Evolutionary conservation across 2,888 invertebrate species (phyloP).

Genomic region (Macrosiphum euphorbiae): DNA sequence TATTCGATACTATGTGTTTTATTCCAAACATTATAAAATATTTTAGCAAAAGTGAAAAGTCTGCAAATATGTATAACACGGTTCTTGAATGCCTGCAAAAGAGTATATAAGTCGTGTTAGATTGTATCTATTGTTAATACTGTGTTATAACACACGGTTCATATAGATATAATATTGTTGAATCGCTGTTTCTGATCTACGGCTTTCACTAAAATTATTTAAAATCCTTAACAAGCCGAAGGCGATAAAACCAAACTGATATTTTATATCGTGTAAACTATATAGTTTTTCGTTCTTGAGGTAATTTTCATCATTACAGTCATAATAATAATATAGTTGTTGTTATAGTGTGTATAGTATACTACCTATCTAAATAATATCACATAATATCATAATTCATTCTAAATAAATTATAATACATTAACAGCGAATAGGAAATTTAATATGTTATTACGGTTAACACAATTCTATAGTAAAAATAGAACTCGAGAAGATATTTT

Average conservation of each 20-base stretch:
- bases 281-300: neutral
- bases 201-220: conserved; percentile 43
- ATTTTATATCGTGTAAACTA: too few species aligned
- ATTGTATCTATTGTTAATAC: neutral
- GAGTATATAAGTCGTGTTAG: neutral
- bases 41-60: neutral
- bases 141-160: neutral
- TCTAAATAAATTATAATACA: neutral
- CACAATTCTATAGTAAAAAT: neutral
- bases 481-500: neutral
- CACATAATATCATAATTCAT: neutral
- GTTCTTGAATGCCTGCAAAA: neutral
- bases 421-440: neutral
- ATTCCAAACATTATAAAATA: neutral
- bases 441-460: neutral
- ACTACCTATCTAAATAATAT: neutral
- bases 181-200: neutral
- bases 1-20: neutral
- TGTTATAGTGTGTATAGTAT: neutral
- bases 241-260: neutral
- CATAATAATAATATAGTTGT: neutral
- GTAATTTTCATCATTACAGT: neutral
- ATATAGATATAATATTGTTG: neutral
- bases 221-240: conserved; percentile 12
- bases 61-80: neutral